Percentiles rank a stretch among this genome's conserved stretches.
These are phyloP conservation scores for Cairina moschata DNA, from an alignment of 2,113 vertebrate species.

Conservation along the genomic window DNA sequence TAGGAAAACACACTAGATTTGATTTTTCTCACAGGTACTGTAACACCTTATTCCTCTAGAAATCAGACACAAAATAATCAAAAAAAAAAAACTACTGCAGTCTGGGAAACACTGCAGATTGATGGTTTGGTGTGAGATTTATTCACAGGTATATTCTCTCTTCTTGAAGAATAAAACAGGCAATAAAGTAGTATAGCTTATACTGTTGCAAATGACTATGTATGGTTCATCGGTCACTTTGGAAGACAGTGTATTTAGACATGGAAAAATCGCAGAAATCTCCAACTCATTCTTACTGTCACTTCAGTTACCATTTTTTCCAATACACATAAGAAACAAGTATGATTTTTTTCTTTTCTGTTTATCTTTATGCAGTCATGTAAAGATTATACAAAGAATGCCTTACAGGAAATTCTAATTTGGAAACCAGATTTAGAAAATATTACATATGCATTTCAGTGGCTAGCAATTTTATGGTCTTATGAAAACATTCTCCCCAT, in stretches of 20 bases:
- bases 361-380: background rate
- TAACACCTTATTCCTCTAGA: background rate
- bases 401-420: background rate
- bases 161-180: background rate
- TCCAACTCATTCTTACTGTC: background rate
- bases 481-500: background rate
- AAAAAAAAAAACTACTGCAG: background rate
- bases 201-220: background rate
- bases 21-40: background rate
- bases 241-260: background rate
- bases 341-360: background rate
- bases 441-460: background rate
- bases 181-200: background rate
- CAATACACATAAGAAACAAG: background rate
- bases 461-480: background rate
- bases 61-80: background rate
- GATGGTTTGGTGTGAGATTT: background rate
- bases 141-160: background rate
- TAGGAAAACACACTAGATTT: background rate
- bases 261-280: background rate
- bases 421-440: background rate
- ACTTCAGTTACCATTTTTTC: background rate
- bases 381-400: background rate
- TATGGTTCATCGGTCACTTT: background rate
- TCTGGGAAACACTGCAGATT: background rate